A percentile compares a stretch with the other conserved stretches of the same genome.
Evolutionary conservation across 2,113 vertebrate species (phyloP).

Genomic region (Anguilla japonica): DNA sequence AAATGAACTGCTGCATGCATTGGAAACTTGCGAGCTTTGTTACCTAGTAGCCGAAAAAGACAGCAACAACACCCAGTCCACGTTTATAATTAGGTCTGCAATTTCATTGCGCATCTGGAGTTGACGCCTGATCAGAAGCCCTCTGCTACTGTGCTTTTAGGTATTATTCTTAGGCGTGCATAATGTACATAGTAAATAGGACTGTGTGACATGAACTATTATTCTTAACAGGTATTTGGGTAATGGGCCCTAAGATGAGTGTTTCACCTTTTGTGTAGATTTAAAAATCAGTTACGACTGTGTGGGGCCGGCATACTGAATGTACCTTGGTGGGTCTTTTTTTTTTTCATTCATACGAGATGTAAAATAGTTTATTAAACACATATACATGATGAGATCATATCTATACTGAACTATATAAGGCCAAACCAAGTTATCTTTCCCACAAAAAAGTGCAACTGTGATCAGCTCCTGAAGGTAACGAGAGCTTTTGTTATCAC

Average conservation of each 20-base stretch:
- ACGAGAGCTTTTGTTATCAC: conserved; percentile 13
- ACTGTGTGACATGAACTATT: conserved; percentile 10
- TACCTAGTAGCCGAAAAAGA: conserved; percentile 29
- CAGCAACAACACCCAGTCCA: not conserved
- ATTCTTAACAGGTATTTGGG: conserved; percentile 28
- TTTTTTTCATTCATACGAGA: not conserved
- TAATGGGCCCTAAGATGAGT: conserved; percentile 24
- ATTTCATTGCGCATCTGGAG: conserved; percentile 28
- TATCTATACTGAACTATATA: not conserved
- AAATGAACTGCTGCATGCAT: conserved; percentile 42
- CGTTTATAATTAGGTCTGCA: conserved; percentile 29
- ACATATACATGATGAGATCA: not conserved
- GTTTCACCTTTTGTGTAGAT: conserved; percentile 25
- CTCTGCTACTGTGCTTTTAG: conserved; percentile 15
- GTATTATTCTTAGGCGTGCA: conserved; percentile 20
- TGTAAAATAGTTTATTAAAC: not conserved
- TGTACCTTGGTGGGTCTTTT: conserved; percentile 9
- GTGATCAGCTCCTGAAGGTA: not conserved
- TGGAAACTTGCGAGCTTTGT: conserved; percentile 32
- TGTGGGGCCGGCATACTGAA: conserved; percentile 21
- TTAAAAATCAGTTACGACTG: conserved; percentile 13
- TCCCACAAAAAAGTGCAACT: not conserved
- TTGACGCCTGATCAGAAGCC: conserved; percentile 22
- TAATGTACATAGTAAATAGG: conserved; percentile 38
- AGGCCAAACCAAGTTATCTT: not conserved